Conservation (phyloP, 2,797 vertebrate species). For the Onychomys arenicola region DNA sequence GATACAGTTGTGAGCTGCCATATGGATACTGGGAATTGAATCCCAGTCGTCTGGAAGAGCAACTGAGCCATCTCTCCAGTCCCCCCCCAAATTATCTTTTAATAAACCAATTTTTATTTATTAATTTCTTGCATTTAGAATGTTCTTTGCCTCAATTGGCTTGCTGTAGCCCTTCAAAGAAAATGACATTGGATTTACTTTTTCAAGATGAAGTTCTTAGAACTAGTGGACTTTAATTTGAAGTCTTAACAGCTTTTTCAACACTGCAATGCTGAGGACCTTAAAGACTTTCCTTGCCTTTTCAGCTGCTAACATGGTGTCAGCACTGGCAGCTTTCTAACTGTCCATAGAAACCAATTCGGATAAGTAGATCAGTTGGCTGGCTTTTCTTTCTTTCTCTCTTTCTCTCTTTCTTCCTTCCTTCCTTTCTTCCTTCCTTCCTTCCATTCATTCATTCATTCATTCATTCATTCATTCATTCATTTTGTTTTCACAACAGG, state of each 20-base stretch:
- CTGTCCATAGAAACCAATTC: neutral
- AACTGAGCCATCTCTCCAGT: neutral
- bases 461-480: neutral
- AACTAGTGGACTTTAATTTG: neutral
- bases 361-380: neutral
- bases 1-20: neutral
- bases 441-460: neutral
- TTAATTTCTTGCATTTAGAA: neutral
- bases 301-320: neutral
- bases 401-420: no score
- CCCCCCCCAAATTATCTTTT: neutral
- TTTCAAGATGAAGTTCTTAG: neutral
- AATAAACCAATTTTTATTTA: neutral
- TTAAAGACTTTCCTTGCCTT: neutral
- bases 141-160: neutral
- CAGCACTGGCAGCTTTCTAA: neutral
- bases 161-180: neutral
- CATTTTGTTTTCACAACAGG: neutral
- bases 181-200: neutral
- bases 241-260: neutral
- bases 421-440: no score
- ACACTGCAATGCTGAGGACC: neutral
- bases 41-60: neutral
- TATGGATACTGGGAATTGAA: neutral
- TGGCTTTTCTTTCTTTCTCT: neutral